These are phyloP conservation scores for Anastrepha ludens DNA, from an alignment of 1,140 invertebrate species.

Conservation along the genomic window DNA sequence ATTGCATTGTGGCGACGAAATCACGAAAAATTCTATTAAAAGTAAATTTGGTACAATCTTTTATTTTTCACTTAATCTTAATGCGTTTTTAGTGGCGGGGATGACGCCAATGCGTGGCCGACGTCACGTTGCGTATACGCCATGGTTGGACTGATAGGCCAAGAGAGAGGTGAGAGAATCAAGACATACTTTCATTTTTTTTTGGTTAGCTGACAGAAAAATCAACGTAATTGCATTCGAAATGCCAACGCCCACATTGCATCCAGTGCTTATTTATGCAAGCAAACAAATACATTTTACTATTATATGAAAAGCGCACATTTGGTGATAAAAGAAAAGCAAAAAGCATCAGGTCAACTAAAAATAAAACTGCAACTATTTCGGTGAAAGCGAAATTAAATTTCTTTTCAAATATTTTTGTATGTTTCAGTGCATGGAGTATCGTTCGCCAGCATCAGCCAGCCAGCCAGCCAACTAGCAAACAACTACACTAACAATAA, in stretches of 20 bases:
- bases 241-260: slow-evolving; percentile 33
- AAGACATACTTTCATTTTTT: neutral
- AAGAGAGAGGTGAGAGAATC: neutral
- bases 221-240: slow-evolving; percentile 13
- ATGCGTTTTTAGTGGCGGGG: slow-evolving; percentile 13
- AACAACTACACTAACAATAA: neutral
- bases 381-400: slow-evolving; percentile 40
- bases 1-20: slow-evolving; percentile 9
- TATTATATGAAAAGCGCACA: neutral
- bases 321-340: neutral
- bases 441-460: no score
- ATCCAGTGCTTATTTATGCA: neutral
- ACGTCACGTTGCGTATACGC: slow-evolving; percentile 50
- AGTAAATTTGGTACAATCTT: slow-evolving; percentile 19
- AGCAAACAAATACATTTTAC: neutral
- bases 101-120: slow-evolving; percentile 32
- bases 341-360: neutral
- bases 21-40: slow-evolving; percentile 32
- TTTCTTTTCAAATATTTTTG: neutral
- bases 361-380: slow-evolving; percentile 50
- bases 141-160: neutral
- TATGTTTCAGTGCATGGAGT: neutral
- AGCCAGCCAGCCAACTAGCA: neutral
- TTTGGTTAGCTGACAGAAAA: neutral
- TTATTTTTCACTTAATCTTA: neutral